These are phyloP conservation scores for Macrobrachium rosenbergii DNA, from an alignment of 1,140 invertebrate species.

Conservation along the genomic window DNA sequence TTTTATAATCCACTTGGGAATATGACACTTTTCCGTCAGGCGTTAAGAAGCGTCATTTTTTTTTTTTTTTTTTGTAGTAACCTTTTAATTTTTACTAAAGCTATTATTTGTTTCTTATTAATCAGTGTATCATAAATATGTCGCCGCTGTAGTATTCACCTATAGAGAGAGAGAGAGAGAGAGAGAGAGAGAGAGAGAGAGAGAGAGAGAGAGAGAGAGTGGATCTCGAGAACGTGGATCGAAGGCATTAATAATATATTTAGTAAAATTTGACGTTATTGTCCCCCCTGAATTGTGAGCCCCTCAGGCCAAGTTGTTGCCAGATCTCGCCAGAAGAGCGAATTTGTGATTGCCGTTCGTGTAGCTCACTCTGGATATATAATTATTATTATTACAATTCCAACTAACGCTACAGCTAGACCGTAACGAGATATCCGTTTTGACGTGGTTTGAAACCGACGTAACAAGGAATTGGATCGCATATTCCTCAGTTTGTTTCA, in stretches of 20 bases:
- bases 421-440: too few relatives aligned
- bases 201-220: conserved; percentile 36
- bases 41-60: too few relatives aligned
- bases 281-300: conserved; percentile 26
- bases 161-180: not conserved
- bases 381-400: not conserved
- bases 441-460: too few relatives aligned
- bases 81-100: too few relatives aligned
- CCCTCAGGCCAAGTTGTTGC: conserved; percentile 26
- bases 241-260: conserved; percentile 60
- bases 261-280: conserved; percentile 59
- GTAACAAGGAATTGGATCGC: too few relatives aligned
- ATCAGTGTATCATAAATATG: not conserved
- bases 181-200: conserved; percentile 20
- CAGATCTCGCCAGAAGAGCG: conserved; percentile 27
- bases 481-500: too few relatives aligned
- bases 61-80: too few relatives aligned
- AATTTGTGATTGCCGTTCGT: conserved; percentile 18
- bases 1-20: too few relatives aligned
- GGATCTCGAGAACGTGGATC: conserved; percentile 36
- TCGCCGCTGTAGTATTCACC: not conserved
- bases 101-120: not conserved
- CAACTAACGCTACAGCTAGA: too few relatives aligned
- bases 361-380: not conserved
- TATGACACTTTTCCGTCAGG: too few relatives aligned